A percentile compares a stretch with the other conserved stretches of the same genome.
Conservation (phyloP, 2,113 vertebrate species). For the Leucosticte australis region DNA sequence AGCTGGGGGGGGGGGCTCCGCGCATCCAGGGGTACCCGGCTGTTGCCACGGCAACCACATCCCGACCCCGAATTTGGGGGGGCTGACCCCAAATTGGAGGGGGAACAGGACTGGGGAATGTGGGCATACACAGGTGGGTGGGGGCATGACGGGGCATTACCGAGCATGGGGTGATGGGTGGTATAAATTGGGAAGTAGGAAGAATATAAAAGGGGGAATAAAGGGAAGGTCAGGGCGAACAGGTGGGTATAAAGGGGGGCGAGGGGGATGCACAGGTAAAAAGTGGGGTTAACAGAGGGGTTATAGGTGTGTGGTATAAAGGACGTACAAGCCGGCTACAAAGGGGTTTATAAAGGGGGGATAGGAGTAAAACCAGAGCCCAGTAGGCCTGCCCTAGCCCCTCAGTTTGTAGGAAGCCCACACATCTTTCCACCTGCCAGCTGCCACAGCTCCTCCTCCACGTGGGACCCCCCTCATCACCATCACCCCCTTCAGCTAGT, state of each 20-base stretch:
- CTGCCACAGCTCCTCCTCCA: not conserved
- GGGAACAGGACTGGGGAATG: not conserved
- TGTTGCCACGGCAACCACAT: slow-evolving; percentile 16
- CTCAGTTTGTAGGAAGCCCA: not conserved
- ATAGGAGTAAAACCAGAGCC: not conserved
- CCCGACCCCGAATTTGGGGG: not conserved
- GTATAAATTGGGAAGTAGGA: not conserved
- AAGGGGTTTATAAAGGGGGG: not conserved
- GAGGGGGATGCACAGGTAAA: not conserved
- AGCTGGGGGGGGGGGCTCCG: not conserved
- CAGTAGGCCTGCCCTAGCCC: not conserved
- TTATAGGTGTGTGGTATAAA: not conserved
- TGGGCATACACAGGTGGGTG: no score
- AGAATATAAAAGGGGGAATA: not conserved
- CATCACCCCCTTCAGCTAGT: no score
- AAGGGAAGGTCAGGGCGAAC: not conserved
- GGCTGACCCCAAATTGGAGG: not conserved
- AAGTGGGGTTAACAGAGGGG: not conserved
- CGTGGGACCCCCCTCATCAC: not conserved
- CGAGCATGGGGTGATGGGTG: not conserved
- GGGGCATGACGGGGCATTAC: not conserved
- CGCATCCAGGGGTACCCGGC: slow-evolving; percentile 34
- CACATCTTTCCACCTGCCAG: not conserved
- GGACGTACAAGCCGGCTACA: fast-evolving
- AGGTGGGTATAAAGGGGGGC: not conserved